These are phyloP conservation scores for Sardina pilchardus DNA, from an alignment of 2,113 vertebrate species.

Conservation along the genomic window DNA sequence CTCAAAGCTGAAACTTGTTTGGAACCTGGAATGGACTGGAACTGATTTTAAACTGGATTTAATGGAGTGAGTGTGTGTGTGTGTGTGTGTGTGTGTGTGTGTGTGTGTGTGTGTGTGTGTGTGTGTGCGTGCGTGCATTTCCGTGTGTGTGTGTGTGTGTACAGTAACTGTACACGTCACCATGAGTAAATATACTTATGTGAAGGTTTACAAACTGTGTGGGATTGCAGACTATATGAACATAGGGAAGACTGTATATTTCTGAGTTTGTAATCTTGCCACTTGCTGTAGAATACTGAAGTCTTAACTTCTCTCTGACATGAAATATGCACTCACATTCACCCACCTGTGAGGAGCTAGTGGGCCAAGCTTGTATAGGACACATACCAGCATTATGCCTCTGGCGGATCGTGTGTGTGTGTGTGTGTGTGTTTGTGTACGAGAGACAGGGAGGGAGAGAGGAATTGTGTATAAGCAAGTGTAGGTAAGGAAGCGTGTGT, in stretches of 20 bases:
- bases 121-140: too few relatives aligned
- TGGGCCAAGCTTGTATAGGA: not conserved
- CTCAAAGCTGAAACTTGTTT: not conserved
- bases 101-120: slow-evolving; percentile 11
- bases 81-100: not conserved
- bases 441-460: not conserved
- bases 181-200: slow-evolving; percentile 31
- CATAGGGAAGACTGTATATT: slow-evolving; percentile 1
- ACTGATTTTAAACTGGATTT: slow-evolving; percentile 43
- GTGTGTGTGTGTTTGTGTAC: not conserved
- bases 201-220: slow-evolving; percentile 8
- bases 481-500: not conserved
- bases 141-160: not conserved
- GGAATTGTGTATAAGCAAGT: not conserved
- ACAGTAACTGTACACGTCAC: not conserved
- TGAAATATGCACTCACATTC: not conserved
- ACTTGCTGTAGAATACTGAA: slow-evolving; percentile 2
- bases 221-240: not conserved
- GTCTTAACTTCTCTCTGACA: slow-evolving; percentile 3
- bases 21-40: slow-evolving; percentile 6
- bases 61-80: slow-evolving; percentile 9
- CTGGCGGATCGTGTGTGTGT: not conserved
- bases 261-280: not conserved
- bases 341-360: not conserved
- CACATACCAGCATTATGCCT: not conserved